phyloP scores from a whole-genome alignment of 2,113 vertebrate genomes.

The Barbus barbus region DNA sequence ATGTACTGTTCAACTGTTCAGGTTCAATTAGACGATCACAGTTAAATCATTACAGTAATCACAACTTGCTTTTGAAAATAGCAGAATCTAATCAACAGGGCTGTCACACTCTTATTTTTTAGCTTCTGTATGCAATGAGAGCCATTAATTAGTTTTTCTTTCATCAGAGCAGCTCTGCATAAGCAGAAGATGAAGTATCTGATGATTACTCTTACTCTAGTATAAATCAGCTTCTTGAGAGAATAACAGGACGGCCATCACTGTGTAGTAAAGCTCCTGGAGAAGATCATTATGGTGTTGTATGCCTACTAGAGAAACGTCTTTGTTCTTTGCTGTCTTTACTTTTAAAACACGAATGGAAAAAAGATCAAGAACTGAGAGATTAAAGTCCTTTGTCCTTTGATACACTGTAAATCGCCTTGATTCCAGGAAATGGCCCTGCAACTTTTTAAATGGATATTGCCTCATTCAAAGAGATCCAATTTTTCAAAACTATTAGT shows the following conservation, averaged over 20 bases:
- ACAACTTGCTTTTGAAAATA: background rate
- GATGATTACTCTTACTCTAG: slow-evolving; percentile 36
- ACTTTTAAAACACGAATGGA: background rate
- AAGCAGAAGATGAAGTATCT: slow-evolving; percentile 26
- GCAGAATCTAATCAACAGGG: background rate
- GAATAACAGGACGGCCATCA: background rate
- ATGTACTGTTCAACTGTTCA: background rate
- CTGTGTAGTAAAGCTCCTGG: no score
- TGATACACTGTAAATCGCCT: background rate
- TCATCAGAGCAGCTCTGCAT: slow-evolving; percentile 31
- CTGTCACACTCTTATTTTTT: background rate
- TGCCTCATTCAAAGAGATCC: slow-evolving; percentile 22
- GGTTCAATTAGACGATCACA: background rate
- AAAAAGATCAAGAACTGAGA: background rate
- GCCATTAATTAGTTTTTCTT: slow-evolving; percentile 22
- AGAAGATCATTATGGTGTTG: background rate
- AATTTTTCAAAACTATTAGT: slow-evolving; percentile 22
- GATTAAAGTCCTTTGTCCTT: background rate
- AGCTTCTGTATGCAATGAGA: no score
- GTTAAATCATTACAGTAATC: background rate
- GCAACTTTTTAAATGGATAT: background rate
- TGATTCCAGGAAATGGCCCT: slow-evolving; percentile 1
- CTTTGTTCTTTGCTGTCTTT: background rate
- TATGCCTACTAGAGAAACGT: background rate
- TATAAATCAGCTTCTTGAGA: slow-evolving; percentile 7